Percentiles rank a stretch among this genome's conserved stretches.
Evolutionary conservation across 2,113 vertebrate species (phyloP).

Genomic region (Poeciliopsis turrubarensis): DNA sequence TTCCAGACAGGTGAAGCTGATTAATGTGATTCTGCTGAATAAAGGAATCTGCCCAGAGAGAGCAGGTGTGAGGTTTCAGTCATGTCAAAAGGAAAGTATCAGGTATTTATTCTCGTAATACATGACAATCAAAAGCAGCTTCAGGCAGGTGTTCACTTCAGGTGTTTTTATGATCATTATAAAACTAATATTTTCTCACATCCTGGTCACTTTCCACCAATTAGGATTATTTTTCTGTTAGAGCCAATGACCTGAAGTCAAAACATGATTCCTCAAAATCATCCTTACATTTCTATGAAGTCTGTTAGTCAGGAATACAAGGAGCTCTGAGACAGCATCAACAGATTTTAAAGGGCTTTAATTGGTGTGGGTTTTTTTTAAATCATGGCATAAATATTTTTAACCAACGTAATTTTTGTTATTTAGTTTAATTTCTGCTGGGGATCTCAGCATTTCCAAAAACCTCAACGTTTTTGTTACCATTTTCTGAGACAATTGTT

Average conservation of each 20-base stretch:
- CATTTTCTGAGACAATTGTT: no score
- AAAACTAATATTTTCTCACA: not conserved
- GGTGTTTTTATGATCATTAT: not conserved
- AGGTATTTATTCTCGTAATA: not conserved
- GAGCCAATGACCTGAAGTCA: not conserved
- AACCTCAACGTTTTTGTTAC: no score
- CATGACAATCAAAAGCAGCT: not conserved
- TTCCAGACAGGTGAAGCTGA: constrained; percentile 17
- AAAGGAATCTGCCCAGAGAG: not conserved
- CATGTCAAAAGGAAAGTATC: not conserved
- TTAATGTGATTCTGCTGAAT: constrained; percentile 24
- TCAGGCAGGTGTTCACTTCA: not conserved
- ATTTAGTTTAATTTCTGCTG: no score
- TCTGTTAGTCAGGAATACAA: no score
- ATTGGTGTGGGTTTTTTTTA: no score
- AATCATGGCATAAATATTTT: no score
- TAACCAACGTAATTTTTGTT: no score
- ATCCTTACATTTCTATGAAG: no score
- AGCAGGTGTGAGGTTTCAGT: constrained; percentile 23
- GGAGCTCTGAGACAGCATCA: no score
- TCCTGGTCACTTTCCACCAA: not conserved
- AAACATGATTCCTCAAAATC: no score
- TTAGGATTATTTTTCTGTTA: not conserved
- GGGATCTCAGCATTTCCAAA: no score
- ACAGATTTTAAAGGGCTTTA: no score